Base-by-base conservation (phyloP, 2,797 vertebrate species). In the Lateolabrax maculatus region DNA sequence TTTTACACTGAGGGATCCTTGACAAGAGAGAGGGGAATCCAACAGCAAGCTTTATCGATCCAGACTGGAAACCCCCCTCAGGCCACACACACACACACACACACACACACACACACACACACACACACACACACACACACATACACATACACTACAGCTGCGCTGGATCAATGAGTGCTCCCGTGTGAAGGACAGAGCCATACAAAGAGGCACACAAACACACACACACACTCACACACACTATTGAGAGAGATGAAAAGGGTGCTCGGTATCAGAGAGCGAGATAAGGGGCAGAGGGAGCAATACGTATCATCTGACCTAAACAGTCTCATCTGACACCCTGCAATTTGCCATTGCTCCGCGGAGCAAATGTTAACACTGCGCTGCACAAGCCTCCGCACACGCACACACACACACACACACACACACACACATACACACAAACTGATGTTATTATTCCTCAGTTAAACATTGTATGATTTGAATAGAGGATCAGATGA, bases 11-110 rank as follows among this genome's bases (percentile, higher is more conserved):
- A 92, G 89, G 79, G 89, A 94, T 94, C 90, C 29, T 74, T 94
- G 93, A 95, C 93, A 94, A 93, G 90, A 90, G 91, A 92, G 89
- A 92, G 92, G 94, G 91, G 91, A 95, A 94, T 93, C 94, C 93
- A 90, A 93, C 92, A 94, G 91, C 92, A 92, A 91, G 92, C 92
- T 93, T 87, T 90, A 96, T 96, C 94, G 92, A 95, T 95, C 92
- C 86, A 87, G 90, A 93, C 92, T 94, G 90, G 92, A 94, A 94
- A 95, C 92, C 91, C 90, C 91, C 93, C 89, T 90, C 76, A 80
- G 89, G 90, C 90, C 79, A 90, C 91, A 91, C 72, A 72, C 76
- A 69, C 78, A 70, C 56, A 21, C 55, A 62, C 46, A 71, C 70
- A 75, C 75, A 58, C 23, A 76, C 58, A 51, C 71, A 65, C 79